A percentile compares a stretch with the other conserved stretches of the same genome.
phyloP scores from a whole-genome alignment of 2,797 vertebrate genomes.

The Botia kubotai region DNA sequence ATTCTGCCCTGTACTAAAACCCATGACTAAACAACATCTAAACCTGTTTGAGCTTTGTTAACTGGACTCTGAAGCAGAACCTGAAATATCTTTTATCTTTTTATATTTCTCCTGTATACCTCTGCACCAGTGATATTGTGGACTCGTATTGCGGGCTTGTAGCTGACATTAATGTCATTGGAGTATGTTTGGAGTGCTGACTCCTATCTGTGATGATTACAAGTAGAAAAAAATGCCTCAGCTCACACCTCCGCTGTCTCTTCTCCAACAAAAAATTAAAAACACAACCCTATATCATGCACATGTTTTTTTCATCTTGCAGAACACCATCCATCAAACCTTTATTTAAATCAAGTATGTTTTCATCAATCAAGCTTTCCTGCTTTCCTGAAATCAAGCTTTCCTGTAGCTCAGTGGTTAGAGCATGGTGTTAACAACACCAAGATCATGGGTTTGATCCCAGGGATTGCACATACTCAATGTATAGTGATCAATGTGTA shows the following conservation, averaged over 20 bases:
- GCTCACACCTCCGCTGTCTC: conserved; percentile 23
- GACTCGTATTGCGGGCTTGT: neutral
- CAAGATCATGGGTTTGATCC: no score
- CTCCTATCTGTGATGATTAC: conserved; percentile 25
- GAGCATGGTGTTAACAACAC: no score
- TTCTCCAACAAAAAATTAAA: conserved; percentile 7
- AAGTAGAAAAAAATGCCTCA: conserved; percentile 4
- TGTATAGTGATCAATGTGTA: no score
- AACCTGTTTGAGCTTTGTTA: conserved; percentile 44
- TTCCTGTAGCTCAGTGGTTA: no score
- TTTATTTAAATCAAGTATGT: neutral
- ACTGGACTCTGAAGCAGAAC: conserved; percentile 46
- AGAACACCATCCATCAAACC: neutral
- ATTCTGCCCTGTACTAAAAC: conserved; percentile 32
- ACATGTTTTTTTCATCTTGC: neutral
- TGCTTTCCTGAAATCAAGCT: no score
- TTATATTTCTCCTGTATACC: conserved; percentile 11
- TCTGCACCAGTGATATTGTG: conserved; percentile 15
- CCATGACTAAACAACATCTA: conserved; percentile 31
- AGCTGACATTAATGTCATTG: conserved; percentile 28
- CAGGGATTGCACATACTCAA: no score
- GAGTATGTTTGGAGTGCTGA: conserved; percentile 35
- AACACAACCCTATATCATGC: neutral
- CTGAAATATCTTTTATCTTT: conserved; percentile 9
- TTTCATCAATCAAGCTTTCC: no score